These are phyloP conservation scores for Sebastes taczanowskii DNA, from an alignment of 2,797 vertebrate species.

Conservation along the genomic window DNA sequence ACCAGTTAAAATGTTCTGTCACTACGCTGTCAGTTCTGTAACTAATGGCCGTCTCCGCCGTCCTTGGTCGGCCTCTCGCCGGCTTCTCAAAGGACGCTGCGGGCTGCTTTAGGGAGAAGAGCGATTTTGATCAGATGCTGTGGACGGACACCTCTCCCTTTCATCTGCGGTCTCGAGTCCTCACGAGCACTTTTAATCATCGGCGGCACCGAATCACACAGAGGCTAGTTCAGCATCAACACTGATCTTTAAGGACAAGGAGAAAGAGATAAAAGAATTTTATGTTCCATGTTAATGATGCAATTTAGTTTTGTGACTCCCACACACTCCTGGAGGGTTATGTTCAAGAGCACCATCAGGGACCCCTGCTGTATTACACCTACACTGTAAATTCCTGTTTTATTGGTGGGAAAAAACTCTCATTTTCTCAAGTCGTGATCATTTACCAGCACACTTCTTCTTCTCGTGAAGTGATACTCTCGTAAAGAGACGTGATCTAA, in stretches of 20 bases:
- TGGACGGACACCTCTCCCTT: slow-evolving; percentile 58
- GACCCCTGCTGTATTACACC: slow-evolving; percentile 45
- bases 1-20: slow-evolving; percentile 54
- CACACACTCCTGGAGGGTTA: slow-evolving; percentile 55
- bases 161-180: slow-evolving; percentile 46
- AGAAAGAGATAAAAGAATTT: slow-evolving; percentile 57
- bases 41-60: slow-evolving; percentile 57
- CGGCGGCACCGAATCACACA: slow-evolving; percentile 18
- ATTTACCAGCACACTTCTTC: slow-evolving; percentile 5
- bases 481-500: slow-evolving; percentile 22
- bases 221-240: slow-evolving; percentile 33
- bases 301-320: slow-evolving; percentile 63
- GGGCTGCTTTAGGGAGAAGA: slow-evolving; percentile 33
- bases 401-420: slow-evolving; percentile 44
- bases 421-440: slow-evolving; percentile 47
- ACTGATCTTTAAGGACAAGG: slow-evolving; percentile 52
- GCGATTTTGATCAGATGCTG: slow-evolving; percentile 55
- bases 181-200: slow-evolving; percentile 58
- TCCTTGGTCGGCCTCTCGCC: slow-evolving; percentile 44
- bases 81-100: slow-evolving; percentile 38
- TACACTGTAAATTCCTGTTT: slow-evolving; percentile 57
- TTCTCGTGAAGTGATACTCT: slow-evolving; percentile 9
- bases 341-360: slow-evolving; percentile 50
- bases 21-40: slow-evolving; percentile 48
- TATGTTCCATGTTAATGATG: slow-evolving; percentile 62